A percentile compares a stretch with the other conserved stretches of the same genome.
These are phyloP conservation scores for Telmatochromis bifrenatus DNA, from an alignment of 2,113 vertebrate genomes.

Conservation along the genomic window DNA sequence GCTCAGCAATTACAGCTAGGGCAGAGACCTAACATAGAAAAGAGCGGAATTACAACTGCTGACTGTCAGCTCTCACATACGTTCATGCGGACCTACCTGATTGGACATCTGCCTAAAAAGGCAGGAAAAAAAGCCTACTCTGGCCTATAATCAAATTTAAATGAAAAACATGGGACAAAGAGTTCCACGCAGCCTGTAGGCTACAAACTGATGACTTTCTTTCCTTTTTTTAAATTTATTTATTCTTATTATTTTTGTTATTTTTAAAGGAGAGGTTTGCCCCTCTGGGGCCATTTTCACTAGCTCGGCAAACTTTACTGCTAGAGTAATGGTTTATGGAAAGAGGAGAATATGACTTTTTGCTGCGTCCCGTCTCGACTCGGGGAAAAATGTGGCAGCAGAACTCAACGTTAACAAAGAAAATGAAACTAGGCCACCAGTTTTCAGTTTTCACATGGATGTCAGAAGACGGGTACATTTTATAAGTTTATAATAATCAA, in stretches of 20 bases:
- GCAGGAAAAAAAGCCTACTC: neutral
- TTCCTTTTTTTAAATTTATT: rapidly evolving
- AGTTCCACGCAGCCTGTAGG: neutral
- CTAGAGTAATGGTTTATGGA: neutral
- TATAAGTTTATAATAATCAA: neutral
- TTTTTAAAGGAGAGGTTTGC: neutral
- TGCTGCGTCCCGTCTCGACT: neutral
- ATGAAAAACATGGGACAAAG: neutral
- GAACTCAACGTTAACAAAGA: neutral
- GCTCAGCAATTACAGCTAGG: constrained; percentile 45
- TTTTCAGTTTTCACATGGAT: neutral
- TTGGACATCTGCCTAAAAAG: neutral
- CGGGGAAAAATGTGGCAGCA: neutral
- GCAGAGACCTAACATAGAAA: constrained; percentile 34
- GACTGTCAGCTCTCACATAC: constrained; percentile 15
- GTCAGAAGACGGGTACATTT: neutral
- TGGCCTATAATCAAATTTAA: neutral
- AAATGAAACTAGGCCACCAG: neutral
- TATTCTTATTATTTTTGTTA: neutral
- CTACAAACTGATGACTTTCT: neutral
- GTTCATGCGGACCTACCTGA: neutral
- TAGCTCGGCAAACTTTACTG: neutral
- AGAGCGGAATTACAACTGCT: constrained; percentile 34
- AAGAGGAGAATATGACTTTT: neutral
- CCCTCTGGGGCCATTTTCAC: constrained; percentile 3